phyloP scores from a whole-genome alignment of 1,140 invertebrate genomes.

The Chymomyza costata region DNA sequence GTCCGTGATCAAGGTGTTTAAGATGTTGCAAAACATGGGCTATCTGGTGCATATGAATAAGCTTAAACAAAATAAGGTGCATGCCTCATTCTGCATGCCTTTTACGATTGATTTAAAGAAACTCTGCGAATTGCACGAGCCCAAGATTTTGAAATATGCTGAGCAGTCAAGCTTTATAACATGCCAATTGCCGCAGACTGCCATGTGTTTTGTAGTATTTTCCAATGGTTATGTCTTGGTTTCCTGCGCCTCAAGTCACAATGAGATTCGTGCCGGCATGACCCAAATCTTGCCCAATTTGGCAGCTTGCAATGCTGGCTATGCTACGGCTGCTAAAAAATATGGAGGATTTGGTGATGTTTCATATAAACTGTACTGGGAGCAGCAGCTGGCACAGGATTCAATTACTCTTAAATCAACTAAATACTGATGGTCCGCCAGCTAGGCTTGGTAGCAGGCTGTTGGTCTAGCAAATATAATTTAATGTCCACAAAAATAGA shows the following conservation, averaged over 20 bases:
- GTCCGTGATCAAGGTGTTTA: conserved; percentile 32
- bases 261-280: conserved; percentile 40
- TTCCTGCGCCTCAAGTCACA: conserved; percentile 32
- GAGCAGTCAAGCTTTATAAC: conserved; percentile 45
- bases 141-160: conserved; percentile 15
- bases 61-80: conserved; percentile 37
- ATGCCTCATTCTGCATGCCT: conserved; percentile 48
- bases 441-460: no score
- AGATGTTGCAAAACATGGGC: conserved; percentile 34
- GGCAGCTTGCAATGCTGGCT: conserved; percentile 27
- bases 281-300: conserved; percentile 39
- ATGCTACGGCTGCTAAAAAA: conserved; percentile 22
- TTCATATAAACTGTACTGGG: conserved; percentile 44
- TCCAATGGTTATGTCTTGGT: conserved; percentile 42
- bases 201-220: conserved; percentile 42
- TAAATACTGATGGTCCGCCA: no score
- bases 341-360: conserved; percentile 24
- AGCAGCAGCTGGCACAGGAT: conserved; percentile 42
- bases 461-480: no score
- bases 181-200: conserved; percentile 22
- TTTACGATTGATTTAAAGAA: conserved; percentile 43
- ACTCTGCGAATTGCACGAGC: conserved; percentile 19
- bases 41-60: conserved; percentile 32
- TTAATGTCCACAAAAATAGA: no score
- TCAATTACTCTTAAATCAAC: no score